These are phyloP conservation scores for Laticauda laticaudata DNA, from an alignment of 2,113 vertebrate genomes.

Conservation along the genomic window DNA sequence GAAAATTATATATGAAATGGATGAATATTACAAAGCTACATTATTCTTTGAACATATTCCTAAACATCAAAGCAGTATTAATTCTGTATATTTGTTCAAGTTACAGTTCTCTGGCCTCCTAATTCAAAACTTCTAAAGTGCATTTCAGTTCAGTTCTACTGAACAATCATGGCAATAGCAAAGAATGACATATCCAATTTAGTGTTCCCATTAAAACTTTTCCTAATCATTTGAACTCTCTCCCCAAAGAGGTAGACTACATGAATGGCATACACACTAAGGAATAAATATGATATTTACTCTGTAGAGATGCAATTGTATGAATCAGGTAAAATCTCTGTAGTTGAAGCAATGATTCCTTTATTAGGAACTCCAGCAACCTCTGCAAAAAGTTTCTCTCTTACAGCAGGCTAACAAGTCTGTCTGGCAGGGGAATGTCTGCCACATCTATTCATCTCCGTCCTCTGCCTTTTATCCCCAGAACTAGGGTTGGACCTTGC, in stretches of 20 bases:
- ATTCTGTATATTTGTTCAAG: not conserved
- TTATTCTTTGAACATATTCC: not conserved
- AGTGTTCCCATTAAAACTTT: not conserved
- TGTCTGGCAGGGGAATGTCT: too few relatives aligned
- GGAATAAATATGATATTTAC: not conserved
- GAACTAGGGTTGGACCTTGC: too few relatives aligned
- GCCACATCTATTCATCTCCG: too few relatives aligned
- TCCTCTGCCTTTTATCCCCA: too few relatives aligned
- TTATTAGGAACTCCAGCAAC: too few relatives aligned
- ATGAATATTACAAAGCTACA: not conserved
- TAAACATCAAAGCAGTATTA: not conserved
- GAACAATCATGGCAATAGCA: not conserved
- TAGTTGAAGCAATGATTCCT: too few relatives aligned
- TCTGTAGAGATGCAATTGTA: not conserved
- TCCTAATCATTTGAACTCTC: not conserved
- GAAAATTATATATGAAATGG: slow-evolving; percentile 43
- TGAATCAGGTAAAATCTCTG: not conserved
- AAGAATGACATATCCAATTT: not conserved
- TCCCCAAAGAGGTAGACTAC: not conserved
- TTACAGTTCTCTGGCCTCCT: not conserved
- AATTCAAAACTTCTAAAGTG: not conserved
- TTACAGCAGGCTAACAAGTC: too few relatives aligned
- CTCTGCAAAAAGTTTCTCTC: too few relatives aligned
- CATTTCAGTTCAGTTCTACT: not conserved
- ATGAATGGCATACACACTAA: not conserved